Conservation (phyloP, 2,888 invertebrate genomes). For the Ptilodon capucinus region DNA sequence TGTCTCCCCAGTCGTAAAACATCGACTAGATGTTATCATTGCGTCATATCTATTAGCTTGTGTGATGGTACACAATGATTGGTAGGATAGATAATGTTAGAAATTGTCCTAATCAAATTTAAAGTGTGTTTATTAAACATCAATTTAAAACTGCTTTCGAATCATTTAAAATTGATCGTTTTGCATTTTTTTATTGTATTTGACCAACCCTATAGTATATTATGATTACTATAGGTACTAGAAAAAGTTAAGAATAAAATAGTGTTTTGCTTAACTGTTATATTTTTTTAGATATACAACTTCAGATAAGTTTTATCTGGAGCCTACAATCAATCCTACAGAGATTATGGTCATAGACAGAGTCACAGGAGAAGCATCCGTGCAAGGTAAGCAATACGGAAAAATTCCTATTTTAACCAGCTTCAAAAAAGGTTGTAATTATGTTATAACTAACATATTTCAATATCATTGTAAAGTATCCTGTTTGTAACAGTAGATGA, state of each 20-base stretch:
- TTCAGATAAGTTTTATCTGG: slow-evolving; percentile 94
- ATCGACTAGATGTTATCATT: slow-evolving; percentile 5
- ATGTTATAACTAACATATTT: too few relatives aligned
- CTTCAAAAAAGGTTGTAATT: too few relatives aligned
- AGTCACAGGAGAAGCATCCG: slow-evolving; percentile 86
- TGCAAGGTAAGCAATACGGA: slow-evolving; percentile 89
- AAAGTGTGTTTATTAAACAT: neutral
- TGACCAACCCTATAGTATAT: too few relatives aligned
- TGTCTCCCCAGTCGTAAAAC: neutral
- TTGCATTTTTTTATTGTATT: too few relatives aligned
- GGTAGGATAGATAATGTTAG: neutral
- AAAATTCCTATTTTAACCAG: too few relatives aligned
- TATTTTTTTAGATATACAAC: slow-evolving; percentile 89
- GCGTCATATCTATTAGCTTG: slow-evolving; percentile 8
- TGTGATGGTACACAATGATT: neutral
- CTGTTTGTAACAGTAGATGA: too few relatives aligned
- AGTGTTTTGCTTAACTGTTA: too few relatives aligned
- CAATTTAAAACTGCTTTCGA: too few relatives aligned
- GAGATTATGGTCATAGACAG: slow-evolving; percentile 94
- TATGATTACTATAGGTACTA: too few relatives aligned
- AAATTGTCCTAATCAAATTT: neutral
- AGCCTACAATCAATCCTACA: slow-evolving; percentile 88
- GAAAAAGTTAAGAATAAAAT: too few relatives aligned
- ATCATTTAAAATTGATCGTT: too few relatives aligned
- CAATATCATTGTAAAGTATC: too few relatives aligned